Evolutionary conservation across 1,140 invertebrate species (phyloP), one percentile per base, ranked within the genome.

Genomic region (Drosophila funebris): DNA sequence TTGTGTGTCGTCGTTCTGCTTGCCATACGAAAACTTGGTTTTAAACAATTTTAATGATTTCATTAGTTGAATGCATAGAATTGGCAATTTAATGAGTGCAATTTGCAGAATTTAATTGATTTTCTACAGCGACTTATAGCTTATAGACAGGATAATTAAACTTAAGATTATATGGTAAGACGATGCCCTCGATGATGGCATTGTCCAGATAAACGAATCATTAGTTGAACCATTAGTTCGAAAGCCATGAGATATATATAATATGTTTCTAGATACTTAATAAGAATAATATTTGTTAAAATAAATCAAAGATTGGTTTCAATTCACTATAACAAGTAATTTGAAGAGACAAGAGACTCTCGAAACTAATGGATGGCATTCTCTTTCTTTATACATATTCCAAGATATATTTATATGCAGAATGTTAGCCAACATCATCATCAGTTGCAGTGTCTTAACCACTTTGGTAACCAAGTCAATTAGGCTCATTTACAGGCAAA

Each of bases 1-100:
- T 60, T 62, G 56, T 68, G 46, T 67, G 50, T 69, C 39, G 43
- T 16, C 22, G 50, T 50, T n/a, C n/a, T n/a, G n/a, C n/a, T 53
- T 52, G 60, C 50, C 62, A 53, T 57, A 61, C 46, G 63, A 64
- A 66, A 76, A 81, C 61, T 83, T 79, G 76, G 52, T 75, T 82
- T 82, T 88, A 82, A 88, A 73, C 75, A 62, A 75, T 87, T 87
- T 88, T 88, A 87, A 87, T 87, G 83, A 87, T 87, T 87, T 87
- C 83, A 87, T 87, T 88, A 87, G 78, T 85, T 62, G 33, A 63
- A 29, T 18, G 18, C 61, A 37, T 13, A 54, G 36, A 56, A 46
- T 50, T 36, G 50, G 63, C 60, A 50, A 70, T 76, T 87, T 78
- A 82, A 78, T 88, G 61, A 73, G 78, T 9, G 31, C 37, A 29